Conservation (phyloP, 2,888 invertebrate species). For the Thumatha senex region DNA sequence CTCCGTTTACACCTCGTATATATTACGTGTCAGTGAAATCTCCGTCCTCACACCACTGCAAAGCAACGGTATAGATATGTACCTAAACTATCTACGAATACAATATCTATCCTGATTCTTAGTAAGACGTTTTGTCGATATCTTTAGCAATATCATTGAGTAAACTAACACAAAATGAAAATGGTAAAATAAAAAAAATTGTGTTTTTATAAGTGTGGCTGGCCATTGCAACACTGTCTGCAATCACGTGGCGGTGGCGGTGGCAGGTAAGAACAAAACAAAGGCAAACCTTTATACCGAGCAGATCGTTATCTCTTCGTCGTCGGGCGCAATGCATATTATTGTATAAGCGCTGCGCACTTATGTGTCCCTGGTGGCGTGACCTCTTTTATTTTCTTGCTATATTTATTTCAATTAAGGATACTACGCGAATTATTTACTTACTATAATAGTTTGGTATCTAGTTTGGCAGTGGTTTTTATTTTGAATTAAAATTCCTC, state of each 20-base stretch:
- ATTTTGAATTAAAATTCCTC: too few species aligned
- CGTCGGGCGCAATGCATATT: constrained; percentile 25
- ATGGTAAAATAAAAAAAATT: constrained; percentile 23
- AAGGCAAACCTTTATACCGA: constrained; percentile 20
- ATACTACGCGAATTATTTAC: too few species aligned
- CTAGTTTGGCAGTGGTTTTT: too few species aligned
- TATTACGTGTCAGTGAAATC: constrained; percentile 9
- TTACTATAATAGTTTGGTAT: too few species aligned
- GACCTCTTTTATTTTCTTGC: constrained; percentile 20
- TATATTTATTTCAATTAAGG: background rate
- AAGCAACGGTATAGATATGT: background rate
- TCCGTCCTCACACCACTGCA: too few species aligned
- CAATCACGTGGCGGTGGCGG: constrained; percentile 27
- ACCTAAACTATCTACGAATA: background rate
- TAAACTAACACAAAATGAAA: constrained; percentile 8
- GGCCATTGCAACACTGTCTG: constrained; percentile 12
- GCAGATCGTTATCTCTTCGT: constrained; percentile 19
- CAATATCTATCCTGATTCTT: background rate
- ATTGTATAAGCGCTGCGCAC: constrained; percentile 28
- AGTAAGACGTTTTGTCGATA: background rate
- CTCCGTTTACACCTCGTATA: constrained; percentile 9
- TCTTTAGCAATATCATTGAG: background rate
- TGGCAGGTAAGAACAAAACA: too few species aligned
- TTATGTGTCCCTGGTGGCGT: constrained; percentile 19
- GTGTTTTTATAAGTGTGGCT: constrained; percentile 17